Base-by-base conservation (phyloP, 2,797 vertebrate species). In the Gadopsis marmoratus region DNA sequence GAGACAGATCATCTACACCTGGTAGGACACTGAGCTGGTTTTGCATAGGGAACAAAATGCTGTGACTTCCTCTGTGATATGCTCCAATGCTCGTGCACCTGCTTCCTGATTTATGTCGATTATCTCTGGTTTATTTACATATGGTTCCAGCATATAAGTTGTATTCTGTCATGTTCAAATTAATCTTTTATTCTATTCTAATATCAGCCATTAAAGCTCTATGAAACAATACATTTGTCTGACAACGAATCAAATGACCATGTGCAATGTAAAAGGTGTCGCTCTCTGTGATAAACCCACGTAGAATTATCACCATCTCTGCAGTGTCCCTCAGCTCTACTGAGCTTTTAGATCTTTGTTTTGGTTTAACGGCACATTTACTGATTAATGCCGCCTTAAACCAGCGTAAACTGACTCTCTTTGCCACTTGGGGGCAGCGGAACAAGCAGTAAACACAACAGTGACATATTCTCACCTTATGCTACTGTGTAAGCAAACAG, bases 1-100 rank as follows among this genome's bases (percentile, higher is more conserved):
- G 61, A 82, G 90, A 29, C 87, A 93, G 67, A 86, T 95, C 53
- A 94, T 94, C 76, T 94, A 95, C 86, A 94, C 93, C 45, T 95
- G 94, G 94, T 95, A 89, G 58, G 80, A 48, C 39, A 14, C 33
- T 56, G 8, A 65, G 37, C 17, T 26, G 21, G 0, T 43, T 78
- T 66, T 70, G 62, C 55, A 71, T 60, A 47, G 7, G 4, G 14
- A 3, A 39, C 35, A 39, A 17, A 26, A 23, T 64, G 26, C 58
- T 65, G 65, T 67, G 13, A 66, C 66, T 71, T 68, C 37, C 21
- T 58, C 48, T 19, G 13, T 12, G 14, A 60, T 29, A 37, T 4
- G 33, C 29, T 58, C 50, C 47, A 4, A 41, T 48, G 45, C 35
- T 61, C 54, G 26, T 21, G 21, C 56, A 77, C 33, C 4, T 4